phyloP scores from a whole-genome alignment of 2,888 invertebrate genomes.

The Sicus ferrugineus region DNA sequence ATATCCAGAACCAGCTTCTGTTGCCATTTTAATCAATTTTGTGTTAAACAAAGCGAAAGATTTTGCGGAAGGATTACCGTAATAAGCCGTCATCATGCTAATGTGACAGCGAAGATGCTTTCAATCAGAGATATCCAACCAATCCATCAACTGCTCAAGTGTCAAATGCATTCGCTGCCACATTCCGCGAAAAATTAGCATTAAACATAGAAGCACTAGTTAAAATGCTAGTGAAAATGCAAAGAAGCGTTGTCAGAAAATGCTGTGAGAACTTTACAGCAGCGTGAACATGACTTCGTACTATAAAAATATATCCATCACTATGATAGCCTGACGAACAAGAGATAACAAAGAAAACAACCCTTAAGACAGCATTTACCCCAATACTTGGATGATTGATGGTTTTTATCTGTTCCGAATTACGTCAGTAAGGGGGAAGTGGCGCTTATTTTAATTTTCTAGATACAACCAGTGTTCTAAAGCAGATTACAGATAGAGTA shows the following conservation, averaged over 20 bases:
- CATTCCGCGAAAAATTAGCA: conserved; percentile 32
- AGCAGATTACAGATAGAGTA: too few relatives aligned
- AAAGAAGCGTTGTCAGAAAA: neutral
- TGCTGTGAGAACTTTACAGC: conserved; percentile 4
- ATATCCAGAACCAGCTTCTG: neutral
- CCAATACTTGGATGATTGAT: conserved; percentile 31
- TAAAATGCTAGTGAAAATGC: neutral
- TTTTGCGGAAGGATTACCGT: neutral
- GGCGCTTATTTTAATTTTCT: too few relatives aligned
- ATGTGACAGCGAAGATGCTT: conserved; percentile 52
- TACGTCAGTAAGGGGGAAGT: too few relatives aligned
- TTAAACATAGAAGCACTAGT: neutral
- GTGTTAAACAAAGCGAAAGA: neutral
- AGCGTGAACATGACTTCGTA: too few relatives aligned
- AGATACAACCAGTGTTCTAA: too few relatives aligned
- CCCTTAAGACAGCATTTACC: conserved; percentile 46
- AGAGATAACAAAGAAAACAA: conserved; percentile 44
- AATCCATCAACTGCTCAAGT: conserved; percentile 64
- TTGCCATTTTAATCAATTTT: conserved; percentile 13
- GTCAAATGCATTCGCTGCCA: conserved; percentile 63
- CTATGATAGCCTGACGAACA: conserved; percentile 55
- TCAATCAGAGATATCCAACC: conserved; percentile 61
- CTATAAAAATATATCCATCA: too few relatives aligned
- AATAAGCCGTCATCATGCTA: conserved; percentile 9
- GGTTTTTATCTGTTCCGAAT: neutral